phyloP scores from a whole-genome alignment of 2,888 invertebrate species.

The Nasonia oneida region DNA sequence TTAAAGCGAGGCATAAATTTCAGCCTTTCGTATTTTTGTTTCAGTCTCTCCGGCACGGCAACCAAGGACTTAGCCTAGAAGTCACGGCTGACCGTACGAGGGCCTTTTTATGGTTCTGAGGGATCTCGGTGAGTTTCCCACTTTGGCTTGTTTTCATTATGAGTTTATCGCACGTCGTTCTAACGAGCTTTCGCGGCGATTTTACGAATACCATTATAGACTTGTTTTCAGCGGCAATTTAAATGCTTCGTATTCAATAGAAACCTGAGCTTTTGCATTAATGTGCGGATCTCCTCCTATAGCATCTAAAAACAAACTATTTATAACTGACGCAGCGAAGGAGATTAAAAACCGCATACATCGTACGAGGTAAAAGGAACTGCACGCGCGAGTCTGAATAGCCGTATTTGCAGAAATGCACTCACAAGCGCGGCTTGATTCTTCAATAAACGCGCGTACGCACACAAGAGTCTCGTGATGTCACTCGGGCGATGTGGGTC shows the following conservation, averaged over 20 bases:
- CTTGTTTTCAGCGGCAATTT: neutral
- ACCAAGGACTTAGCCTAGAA: conserved; percentile 29
- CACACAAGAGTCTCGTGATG: conserved; percentile 15
- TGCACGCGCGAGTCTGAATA: neutral
- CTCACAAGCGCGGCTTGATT: neutral
- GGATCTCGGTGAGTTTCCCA: conserved; percentile 37
- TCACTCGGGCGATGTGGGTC: conserved; percentile 4
- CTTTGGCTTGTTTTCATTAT: conserved; percentile 14
- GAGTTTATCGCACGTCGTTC: neutral
- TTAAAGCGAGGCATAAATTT: conserved; percentile 20
- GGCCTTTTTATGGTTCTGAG: conserved; percentile 31
- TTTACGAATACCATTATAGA: neutral
- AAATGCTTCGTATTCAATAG: neutral
- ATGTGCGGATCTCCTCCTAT: too few relatives aligned
- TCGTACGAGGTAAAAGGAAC: neutral
- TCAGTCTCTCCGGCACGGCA: neutral
- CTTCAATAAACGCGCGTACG: neutral
- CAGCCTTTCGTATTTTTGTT: conserved; percentile 39
- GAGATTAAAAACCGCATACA: neutral
- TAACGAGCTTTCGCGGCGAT: neutral
- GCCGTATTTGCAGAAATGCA: conserved; percentile 37
- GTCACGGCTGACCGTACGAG: neutral
- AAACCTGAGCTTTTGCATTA: too few relatives aligned
- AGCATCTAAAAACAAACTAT: too few relatives aligned
- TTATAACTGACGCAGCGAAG: neutral